Conservation (phyloP, 1,140 invertebrate species). For the Brachionus koreanus region DNA sequence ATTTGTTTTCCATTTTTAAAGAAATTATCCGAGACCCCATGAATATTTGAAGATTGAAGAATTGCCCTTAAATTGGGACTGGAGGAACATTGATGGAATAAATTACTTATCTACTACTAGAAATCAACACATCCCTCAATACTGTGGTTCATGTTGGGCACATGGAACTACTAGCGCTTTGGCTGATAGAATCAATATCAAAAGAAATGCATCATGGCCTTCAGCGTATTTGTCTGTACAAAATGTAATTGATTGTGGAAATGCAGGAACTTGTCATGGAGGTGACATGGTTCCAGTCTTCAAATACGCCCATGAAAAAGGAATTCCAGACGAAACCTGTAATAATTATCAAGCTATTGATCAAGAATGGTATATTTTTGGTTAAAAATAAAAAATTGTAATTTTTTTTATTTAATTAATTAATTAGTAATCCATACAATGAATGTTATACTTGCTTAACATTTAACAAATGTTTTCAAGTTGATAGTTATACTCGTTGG, state of each 20-base stretch:
- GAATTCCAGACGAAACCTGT: constrained; percentile 61
- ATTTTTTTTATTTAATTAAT: not conserved
- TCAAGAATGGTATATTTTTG: constrained; percentile 51
- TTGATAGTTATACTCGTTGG: constrained; percentile 60
- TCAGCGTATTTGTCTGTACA: constrained; percentile 59
- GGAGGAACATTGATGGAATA: constrained; percentile 59
- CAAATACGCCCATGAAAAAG: constrained; percentile 58
- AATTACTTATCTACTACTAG: constrained; percentile 60
- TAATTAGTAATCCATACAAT: constrained; percentile 51
- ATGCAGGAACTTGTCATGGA: constrained; percentile 58
- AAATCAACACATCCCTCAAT: constrained; percentile 60
- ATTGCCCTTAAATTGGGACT: constrained; percentile 52
- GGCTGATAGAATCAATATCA: constrained; percentile 62
- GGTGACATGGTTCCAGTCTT: constrained; percentile 58
- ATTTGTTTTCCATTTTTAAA: not conserved
- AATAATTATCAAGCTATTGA: constrained; percentile 62
- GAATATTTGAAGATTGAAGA: constrained; percentile 49
- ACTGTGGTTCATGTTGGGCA: constrained; percentile 63
- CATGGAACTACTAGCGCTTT: constrained; percentile 60
- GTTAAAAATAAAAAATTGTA: not conserved
- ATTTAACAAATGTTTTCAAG: constrained; percentile 53
- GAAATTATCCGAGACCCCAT: constrained; percentile 51
- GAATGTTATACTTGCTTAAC: constrained; percentile 60
- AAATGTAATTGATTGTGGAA: constrained; percentile 60
- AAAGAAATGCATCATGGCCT: constrained; percentile 59